Conservation (phyloP, 2,113 vertebrate genomes). For the Zapus hudsonius region DNA sequence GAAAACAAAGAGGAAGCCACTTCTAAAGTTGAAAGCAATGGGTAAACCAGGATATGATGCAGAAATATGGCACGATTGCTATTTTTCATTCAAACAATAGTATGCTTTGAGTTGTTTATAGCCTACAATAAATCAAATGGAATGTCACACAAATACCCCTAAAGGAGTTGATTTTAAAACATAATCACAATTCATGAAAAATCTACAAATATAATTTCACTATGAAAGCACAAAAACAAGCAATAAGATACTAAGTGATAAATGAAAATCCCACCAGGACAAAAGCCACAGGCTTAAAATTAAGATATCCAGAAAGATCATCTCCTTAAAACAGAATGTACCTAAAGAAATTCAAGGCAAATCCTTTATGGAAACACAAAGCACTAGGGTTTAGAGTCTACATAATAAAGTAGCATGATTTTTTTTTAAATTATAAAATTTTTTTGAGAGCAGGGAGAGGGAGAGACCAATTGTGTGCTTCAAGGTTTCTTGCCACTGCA, state of each 20-base stretch:
- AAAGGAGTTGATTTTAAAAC: conserved; percentile 49
- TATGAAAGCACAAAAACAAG: conserved; percentile 54
- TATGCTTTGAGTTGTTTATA: conserved; percentile 39
- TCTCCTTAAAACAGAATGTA: conserved; percentile 34
- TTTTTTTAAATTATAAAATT: too few relatives aligned
- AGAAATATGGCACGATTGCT: conserved; percentile 52
- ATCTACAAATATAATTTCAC: conserved; percentile 52
- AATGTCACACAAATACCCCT: neutral
- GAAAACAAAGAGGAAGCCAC: neutral
- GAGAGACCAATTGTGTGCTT: too few relatives aligned
- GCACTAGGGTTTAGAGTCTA: neutral
- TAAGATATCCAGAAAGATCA: neutral
- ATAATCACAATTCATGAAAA: conserved; percentile 43
- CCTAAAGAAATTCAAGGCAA: conserved; percentile 42
- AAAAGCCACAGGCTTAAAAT: conserved; percentile 36
- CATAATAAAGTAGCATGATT: conserved; percentile 37
- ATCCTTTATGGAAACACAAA: neutral
- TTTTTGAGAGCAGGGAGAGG: too few relatives aligned
- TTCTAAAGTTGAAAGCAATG: neutral
- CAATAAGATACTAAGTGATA: conserved; percentile 33
- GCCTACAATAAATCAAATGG: neutral
- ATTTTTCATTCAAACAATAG: conserved; percentile 23
- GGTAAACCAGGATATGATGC: neutral
- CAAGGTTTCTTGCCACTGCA: too few relatives aligned
- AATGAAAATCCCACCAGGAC: conserved; percentile 50